Evolutionary conservation across 2,888 invertebrate species (phyloP), one percentile per base, ranked within the genome.

Genomic region (Dicyrtoma fusca): DNA sequence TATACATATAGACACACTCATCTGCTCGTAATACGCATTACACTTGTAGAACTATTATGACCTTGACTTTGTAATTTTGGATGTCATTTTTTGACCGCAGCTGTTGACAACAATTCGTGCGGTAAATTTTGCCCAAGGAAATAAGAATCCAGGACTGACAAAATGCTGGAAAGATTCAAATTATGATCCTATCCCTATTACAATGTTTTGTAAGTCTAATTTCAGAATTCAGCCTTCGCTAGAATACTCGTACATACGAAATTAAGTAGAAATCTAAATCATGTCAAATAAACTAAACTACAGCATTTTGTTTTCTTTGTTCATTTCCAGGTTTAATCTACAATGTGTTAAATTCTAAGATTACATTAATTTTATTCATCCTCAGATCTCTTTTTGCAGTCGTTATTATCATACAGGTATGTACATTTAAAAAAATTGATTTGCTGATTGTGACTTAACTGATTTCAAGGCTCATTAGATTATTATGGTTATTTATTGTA

Each of bases 341-440:
- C 55, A 57, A 69, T 25, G 57, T 59, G 2, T 17, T 69, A 49
- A 69, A 69, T 17, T 69, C 69, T 8, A 44, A 25, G n/a, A 69
- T 69, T 44, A 69, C 69, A 1, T 59, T 69, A 8, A 57, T 69
- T 25, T 26, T 69, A 8, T 69, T 57, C 42, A 26, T 69, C 2
- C 61, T 69, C 1, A 17, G 69, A 59, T 69, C 69, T 69, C 69
- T 69, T 1, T 69, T 69, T 47, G 69, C 69, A 34, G 47, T 69
- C 45, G 44, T 59, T 19, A 44, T 69, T 21, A 69, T 69, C 45
- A 69, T 69, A 10, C 69, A 69, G 69, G 69, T 69, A 61, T 25
- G 13, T 55, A 19, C 23, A 21, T 55, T 21, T 21, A 13, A 4
- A 19, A 55, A 49, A n/a, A 49, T 49, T n/a, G 11, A n/a, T n/a